Evolutionary conservation across 2,113 vertebrate species (phyloP).

Genomic region (Bubo blakistoni): DNA sequence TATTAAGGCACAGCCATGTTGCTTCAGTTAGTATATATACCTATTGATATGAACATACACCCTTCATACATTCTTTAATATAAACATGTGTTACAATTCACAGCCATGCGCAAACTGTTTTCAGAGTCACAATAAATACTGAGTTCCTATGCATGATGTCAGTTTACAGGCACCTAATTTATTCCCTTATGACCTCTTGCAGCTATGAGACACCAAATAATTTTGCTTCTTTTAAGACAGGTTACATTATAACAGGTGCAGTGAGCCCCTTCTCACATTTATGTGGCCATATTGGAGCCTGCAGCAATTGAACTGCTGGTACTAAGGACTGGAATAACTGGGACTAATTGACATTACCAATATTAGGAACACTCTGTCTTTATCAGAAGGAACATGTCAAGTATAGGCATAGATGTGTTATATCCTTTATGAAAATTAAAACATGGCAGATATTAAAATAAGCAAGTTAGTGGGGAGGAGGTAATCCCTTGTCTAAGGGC

Average conservation of each 20-base stretch:
- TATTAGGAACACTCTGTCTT: neutral
- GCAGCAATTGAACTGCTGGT: neutral
- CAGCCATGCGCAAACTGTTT: neutral
- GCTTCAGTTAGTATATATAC: neutral
- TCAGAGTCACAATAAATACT: neutral
- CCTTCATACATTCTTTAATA: neutral
- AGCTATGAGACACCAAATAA: neutral
- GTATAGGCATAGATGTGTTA: neutral
- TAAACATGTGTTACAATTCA: neutral
- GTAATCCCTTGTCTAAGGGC: neutral
- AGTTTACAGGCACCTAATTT: neutral
- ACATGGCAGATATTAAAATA: neutral
- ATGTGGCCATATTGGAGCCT: neutral
- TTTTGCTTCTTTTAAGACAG: neutral
- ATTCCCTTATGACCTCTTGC: neutral
- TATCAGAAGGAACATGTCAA: neutral
- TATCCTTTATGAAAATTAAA: neutral
- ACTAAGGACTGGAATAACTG: neutral
- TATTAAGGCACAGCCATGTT: neutral
- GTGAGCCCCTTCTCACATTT: neutral
- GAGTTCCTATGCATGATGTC: neutral
- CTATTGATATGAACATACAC: neutral
- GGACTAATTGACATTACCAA: neutral
- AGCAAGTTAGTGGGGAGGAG: neutral
- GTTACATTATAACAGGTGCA: neutral